Conservation (phyloP, 2,888 invertebrate species). For the Nycteola revayana region DNA sequence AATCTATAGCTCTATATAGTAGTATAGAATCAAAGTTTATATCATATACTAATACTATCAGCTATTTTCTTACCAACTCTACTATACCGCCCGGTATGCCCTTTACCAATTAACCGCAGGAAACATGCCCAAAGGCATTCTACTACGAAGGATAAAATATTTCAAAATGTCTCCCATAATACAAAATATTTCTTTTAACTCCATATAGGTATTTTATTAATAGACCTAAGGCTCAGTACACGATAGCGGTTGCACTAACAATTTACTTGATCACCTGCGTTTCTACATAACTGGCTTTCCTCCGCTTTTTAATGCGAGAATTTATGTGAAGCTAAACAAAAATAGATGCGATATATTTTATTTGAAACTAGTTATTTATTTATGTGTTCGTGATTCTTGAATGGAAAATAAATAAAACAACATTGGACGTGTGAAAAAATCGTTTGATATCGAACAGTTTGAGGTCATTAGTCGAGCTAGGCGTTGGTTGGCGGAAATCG, state of each 20-base stretch:
- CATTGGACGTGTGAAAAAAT: no score
- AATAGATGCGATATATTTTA: conserved; percentile 31
- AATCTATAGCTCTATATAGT: no score
- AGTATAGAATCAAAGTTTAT: no score
- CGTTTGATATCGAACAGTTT: no score
- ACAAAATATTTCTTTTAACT: conserved; percentile 31
- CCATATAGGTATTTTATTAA: conserved; percentile 32
- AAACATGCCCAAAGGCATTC: conserved; percentile 49
- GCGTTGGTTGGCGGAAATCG: no score
- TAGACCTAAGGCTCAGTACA: conserved; percentile 24
- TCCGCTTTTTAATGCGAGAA: conserved; percentile 22
- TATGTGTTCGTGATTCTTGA: conserved; percentile 19
- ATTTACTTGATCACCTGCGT: conserved; percentile 28
- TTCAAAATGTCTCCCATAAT: conserved; percentile 30
- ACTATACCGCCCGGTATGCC: no score
- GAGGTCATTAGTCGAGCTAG: no score
- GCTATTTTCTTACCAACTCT: no score
- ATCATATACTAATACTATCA: no score
- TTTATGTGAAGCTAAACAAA: conserved; percentile 24
- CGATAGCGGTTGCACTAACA: conserved; percentile 13
- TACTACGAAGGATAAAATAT: conserved; percentile 47
- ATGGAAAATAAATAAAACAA: conserved; percentile 25
- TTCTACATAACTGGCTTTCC: conserved; percentile 27
- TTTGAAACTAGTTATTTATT: conserved; percentile 26
- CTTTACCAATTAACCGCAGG: conserved; percentile 48